Evolutionary conservation across 64 coral and sea anemone species (phyloP).

Genomic region (Montipora sp.): DNA sequence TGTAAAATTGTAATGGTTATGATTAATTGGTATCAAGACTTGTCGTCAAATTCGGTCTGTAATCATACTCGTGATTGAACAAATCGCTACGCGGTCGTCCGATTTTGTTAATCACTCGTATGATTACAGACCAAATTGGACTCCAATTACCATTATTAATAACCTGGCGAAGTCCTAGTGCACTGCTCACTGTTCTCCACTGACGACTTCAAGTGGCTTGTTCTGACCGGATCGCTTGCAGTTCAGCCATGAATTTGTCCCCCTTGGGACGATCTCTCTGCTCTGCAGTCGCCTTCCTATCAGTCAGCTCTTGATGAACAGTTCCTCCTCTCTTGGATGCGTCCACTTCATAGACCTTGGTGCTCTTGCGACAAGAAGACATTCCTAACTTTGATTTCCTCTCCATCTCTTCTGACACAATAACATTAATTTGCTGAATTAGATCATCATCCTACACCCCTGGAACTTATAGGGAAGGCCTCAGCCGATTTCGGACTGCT

Average conservation of each 20-base stretch:
- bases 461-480: neutral
- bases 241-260: conserved; percentile 52
- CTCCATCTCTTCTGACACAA: conserved; percentile 11
- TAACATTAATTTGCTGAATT: conserved; percentile 25
- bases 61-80: too few species aligned
- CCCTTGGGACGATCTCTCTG: neutral
- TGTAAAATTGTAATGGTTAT: too few species aligned
- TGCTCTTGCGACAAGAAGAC: neutral
- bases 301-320: neutral
- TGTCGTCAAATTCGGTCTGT: too few species aligned
- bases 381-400: conserved; percentile 6
- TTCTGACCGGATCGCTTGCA: conserved; percentile 17
- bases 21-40: too few species aligned
- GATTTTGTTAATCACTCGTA: too few species aligned
- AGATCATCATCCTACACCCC: conserved; percentile 28
- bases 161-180: neutral
- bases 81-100: too few species aligned
- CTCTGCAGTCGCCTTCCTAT: neutral
- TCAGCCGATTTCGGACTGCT: too few species aligned
- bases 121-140: too few species aligned
- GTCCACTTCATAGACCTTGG: neutral
- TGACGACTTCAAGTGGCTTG: conserved; percentile 43
- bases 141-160: neutral
- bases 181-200: conserved; percentile 35
- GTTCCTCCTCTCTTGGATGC: neutral